Conservation (phyloP, 2,797 vertebrate genomes). For the Rhabdophis nuchalis region DNA sequence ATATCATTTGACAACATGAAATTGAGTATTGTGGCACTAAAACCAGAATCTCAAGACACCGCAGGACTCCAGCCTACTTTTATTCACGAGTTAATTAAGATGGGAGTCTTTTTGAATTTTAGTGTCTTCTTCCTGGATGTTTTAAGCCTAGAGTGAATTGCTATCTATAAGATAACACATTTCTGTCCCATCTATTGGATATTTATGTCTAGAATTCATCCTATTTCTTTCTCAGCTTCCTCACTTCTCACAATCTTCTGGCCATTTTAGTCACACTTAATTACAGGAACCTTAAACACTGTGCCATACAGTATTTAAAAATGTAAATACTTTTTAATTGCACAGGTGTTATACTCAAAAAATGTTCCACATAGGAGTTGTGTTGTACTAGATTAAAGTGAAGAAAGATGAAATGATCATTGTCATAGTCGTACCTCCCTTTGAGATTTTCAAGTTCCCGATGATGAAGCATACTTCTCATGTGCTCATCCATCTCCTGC, state of each 20-base stretch:
- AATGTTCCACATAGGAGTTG: neutral
- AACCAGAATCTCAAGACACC: neutral
- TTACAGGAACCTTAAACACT: neutral
- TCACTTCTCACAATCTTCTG: neutral
- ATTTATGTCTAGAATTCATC: neutral
- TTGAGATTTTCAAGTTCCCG: constrained; percentile 95
- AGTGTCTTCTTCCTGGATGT: neutral
- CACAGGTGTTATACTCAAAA: neutral
- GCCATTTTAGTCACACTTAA: neutral
- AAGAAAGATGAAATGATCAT: neutral
- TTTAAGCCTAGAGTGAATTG: neutral
- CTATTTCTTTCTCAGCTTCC: neutral
- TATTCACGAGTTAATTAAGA: neutral
- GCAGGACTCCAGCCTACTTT: neutral
- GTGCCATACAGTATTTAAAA: neutral
- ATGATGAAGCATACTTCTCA: constrained; percentile 98
- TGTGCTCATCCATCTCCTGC: constrained; percentile 96
- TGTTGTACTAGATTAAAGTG: neutral
- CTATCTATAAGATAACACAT: neutral
- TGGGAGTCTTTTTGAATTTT: neutral
- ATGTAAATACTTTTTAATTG: neutral
- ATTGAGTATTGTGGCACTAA: neutral
- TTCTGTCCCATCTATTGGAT: neutral
- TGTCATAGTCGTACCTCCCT: constrained; percentile 81
- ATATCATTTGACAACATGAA: neutral